Evolutionary conservation across 1,140 invertebrate genomes (phyloP), one percentile per base, ranked within the genome.

Genomic region (Tetramorium parvispinum): DNA sequence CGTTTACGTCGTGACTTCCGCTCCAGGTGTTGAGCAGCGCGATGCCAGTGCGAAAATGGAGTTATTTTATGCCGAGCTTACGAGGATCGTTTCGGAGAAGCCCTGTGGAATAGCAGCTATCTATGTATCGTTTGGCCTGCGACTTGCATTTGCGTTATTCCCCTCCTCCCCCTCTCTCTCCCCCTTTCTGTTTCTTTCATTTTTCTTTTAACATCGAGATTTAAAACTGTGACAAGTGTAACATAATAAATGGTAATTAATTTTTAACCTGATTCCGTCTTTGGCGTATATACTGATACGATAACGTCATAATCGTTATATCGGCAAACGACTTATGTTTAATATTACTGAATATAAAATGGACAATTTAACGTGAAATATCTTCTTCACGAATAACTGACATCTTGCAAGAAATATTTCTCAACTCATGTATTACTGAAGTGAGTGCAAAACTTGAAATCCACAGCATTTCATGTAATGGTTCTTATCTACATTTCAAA

Each of bases 21-120:
- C 88, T 90, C 70, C 86, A 90, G 88, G 88, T 87, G 88, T 73
- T 85, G 79, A 90, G 81, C 85, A 65, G 88, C 85, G 85, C 85
- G 85, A 81, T 85, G 89, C 70, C 85, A 81, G 55, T 65, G 88
- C 85, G 89, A 90, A 90, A 90, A 90, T 89, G 86, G 89, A 90
- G 89, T 90, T 90, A 90, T 90, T 89, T 90, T 87, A 88, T 78
- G 76, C 37, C 61, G 81, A 88, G 88, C 86, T 90, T 89, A 89
- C 65, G 88, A 78, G 78, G 70, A 88, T 89, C 88, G 83, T 89
- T 89, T 73, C 77, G 59, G 61, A 82, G 76, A 70, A 86, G 65
- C 61, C 83, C 63, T 27, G 49, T 49, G 37, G 88, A 85, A 90
- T 87, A 86, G 88, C 66, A 68, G 73, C 89, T 81, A 83, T 89